phyloP scores from a whole-genome alignment of 2,888 invertebrate species.

The Anorthoa munda region DNA sequence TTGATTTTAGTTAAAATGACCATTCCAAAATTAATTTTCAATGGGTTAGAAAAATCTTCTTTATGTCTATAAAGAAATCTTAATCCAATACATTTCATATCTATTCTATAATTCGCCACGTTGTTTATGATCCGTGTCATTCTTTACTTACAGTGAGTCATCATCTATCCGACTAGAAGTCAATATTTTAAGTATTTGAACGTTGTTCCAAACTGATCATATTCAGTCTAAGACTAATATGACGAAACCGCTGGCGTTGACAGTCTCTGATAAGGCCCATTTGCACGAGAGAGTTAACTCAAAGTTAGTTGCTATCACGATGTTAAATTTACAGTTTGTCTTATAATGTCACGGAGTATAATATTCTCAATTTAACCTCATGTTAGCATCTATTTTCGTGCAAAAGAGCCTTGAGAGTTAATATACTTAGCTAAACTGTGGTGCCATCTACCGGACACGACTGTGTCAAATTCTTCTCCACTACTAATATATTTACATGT shows the following conservation, averaged over 20 bases:
- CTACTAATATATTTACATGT: slow-evolving; percentile 21
- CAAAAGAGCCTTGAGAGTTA: background rate
- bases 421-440: background rate
- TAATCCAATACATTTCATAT: background rate
- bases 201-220: background rate
- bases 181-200: background rate
- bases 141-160: background rate
- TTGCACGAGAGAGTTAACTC: too few species aligned
- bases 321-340: too few species aligned
- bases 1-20: too few species aligned
- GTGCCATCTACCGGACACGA: background rate
- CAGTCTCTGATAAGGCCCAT: too few species aligned
- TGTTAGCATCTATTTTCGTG: background rate
- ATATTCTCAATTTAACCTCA: too few species aligned
- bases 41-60: background rate
- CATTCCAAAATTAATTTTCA: background rate
- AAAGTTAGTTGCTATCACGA: too few species aligned
- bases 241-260: background rate
- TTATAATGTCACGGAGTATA: too few species aligned
- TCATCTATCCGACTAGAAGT: background rate
- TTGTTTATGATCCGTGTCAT: background rate
- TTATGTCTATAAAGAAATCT: too few species aligned
- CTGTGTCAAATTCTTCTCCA: slow-evolving; percentile 13
- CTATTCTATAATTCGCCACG: background rate
- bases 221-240: background rate